Evolutionary conservation across 2,113 vertebrate genomes (phyloP), one percentile per base, ranked within the genome.

Genomic region (Scomber japonicus): DNA sequence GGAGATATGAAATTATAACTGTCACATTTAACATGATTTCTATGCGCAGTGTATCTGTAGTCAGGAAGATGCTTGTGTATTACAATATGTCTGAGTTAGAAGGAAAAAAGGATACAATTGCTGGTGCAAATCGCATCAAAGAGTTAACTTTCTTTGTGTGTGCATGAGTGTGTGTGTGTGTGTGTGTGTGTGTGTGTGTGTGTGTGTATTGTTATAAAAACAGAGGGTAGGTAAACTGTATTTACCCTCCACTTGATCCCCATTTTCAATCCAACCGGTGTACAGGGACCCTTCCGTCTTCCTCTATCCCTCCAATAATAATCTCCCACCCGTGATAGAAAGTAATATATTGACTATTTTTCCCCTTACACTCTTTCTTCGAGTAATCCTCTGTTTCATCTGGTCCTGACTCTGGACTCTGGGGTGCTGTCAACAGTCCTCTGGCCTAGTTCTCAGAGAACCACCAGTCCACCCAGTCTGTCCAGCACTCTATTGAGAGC

Each of bases 361-460:
- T 11, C 6, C 71, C 13, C 21, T 17, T 13, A 12, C 16, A 8
- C 11, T 53, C 16, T 35, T 57, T 73, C 53, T 24, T 46, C 31
- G 27, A 19, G 46, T 77, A 71, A 84, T 87, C 75, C 81, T 79
- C 59, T 30, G 45, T 79, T 82, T 88, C 63, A 73, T 81, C 65
- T 70, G 31, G 50, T 68, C 55, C 49, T 74, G 84, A 86, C 83
- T 87, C 61, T 66, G 14, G 69, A 85, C 87, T 88, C 78, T 60
- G 55, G 65, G 71, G 62, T 73, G 56, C 77, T 80, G 81, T 77
- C 84, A 86, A 51, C 70, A 81, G 78, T 78, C 71, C 82, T 74
- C 80, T 93, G 90, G 79, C 90, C 90, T 90, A 90, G 86, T 91
- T 91, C 90, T 92, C 88, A 90, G 69, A 82, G 73, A 59, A 53